A percentile compares a stretch with the other conserved stretches of the same genome.
phyloP scores from a whole-genome alignment of 1,140 invertebrate genomes.

The Ceratosolen solmsi region DNA sequence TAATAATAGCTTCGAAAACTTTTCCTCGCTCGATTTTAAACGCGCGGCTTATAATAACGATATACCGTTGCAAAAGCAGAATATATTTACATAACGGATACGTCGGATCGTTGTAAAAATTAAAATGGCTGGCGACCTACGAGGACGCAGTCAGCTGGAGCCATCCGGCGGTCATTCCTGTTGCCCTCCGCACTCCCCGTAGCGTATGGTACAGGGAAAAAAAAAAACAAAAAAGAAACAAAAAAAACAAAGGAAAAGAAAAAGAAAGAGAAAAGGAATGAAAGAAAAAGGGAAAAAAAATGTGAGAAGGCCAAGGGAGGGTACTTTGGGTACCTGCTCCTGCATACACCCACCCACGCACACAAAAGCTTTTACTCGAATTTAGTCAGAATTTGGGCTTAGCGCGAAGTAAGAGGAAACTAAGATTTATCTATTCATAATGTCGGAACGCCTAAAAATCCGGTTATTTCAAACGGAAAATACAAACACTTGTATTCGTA shows the following conservation, averaged over 20 bases:
- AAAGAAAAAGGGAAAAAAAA: too few relatives aligned
- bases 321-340: not conserved
- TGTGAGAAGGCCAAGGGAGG: not conserved
- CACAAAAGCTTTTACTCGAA: not conserved
- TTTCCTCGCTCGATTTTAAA: too few relatives aligned
- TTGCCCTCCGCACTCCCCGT: too few relatives aligned
- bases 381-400: not conserved
- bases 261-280: too few relatives aligned
- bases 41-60: not conserved
- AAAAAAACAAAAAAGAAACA: too few relatives aligned
- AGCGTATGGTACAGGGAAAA: too few relatives aligned
- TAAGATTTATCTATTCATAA: not conserved
- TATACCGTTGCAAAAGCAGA: not conserved
- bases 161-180: not conserved
- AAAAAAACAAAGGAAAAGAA: too few relatives aligned
- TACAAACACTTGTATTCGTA: not conserved
- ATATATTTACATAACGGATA: slow-evolving; percentile 6
- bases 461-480: not conserved
- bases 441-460: not conserved
- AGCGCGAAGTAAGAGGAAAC: not conserved
- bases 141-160: slow-evolving; percentile 4
- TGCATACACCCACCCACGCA: not conserved
- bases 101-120: not conserved
- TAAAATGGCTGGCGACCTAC: not conserved
- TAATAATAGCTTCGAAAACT: too few relatives aligned